These are phyloP conservation scores for Habroteleia sp. DNA, from an alignment of 2,888 invertebrate species.

Conservation along the genomic window DNA sequence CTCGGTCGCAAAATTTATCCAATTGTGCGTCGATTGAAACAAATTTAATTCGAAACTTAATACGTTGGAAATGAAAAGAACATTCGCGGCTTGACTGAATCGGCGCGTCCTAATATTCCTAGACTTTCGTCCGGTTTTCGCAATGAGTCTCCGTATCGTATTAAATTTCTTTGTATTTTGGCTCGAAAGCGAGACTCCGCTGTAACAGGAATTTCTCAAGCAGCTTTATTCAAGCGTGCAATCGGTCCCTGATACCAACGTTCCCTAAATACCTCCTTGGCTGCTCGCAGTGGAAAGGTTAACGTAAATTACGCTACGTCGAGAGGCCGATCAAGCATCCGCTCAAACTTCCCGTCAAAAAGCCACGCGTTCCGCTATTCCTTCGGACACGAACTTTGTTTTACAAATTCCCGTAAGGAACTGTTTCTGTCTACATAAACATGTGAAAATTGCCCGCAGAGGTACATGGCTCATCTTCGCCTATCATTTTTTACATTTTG, in stretches of 20 bases:
- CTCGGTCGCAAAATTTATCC: too few species aligned
- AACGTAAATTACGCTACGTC: slow-evolving; percentile 49
- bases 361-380: slow-evolving; percentile 8
- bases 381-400: slow-evolving; percentile 25
- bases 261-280: slow-evolving; percentile 54
- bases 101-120: slow-evolving; percentile 7
- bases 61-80: too few species aligned
- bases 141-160: slow-evolving; percentile 21
- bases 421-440: slow-evolving; percentile 13
- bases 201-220: slow-evolving; percentile 53
- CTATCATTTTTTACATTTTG: too few species aligned
- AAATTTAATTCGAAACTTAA: too few species aligned
- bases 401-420: slow-evolving; percentile 12
- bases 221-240: slow-evolving; percentile 53
- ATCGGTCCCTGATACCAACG: slow-evolving; percentile 59
- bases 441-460: slow-evolving; percentile 20
- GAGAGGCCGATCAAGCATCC: slow-evolving; percentile 46
- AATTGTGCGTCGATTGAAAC: too few species aligned
- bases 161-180: slow-evolving; percentile 51
- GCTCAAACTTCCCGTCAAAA: slow-evolving; percentile 44
- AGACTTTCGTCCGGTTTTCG: slow-evolving; percentile 20
- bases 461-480: too few species aligned
- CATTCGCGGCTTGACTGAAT: neutral
- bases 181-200: slow-evolving; percentile 39
- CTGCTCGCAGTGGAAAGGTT: slow-evolving; percentile 49